Evolutionary conservation across 2,113 vertebrate species (phyloP).

Genomic region (Lathamus discolor): DNA sequence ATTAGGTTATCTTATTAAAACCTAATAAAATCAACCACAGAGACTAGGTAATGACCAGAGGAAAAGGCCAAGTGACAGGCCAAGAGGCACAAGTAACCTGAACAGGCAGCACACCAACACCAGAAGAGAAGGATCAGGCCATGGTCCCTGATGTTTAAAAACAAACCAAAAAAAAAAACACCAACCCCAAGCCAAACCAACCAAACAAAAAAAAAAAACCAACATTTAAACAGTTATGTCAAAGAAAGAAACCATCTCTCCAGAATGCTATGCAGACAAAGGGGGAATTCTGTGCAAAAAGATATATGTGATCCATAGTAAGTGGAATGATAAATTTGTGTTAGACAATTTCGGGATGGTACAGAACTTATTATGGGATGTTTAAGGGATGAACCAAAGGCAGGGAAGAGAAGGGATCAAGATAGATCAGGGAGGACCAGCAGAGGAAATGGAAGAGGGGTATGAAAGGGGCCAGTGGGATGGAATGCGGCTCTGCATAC

Average conservation of each 20-base stretch:
- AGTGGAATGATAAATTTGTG: neutral
- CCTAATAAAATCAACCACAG: neutral
- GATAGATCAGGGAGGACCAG: neutral
- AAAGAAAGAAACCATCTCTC: neutral
- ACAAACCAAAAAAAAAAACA: neutral
- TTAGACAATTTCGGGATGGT: neutral
- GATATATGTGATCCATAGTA: neutral
- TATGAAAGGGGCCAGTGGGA: neutral
- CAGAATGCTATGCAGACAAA: neutral
- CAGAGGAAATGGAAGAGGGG: neutral
- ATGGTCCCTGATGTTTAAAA: neutral
- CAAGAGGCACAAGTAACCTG: neutral
- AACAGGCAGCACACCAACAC: neutral
- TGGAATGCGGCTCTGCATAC: neutral
- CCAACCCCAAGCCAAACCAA: neutral
- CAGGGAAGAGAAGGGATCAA: neutral
- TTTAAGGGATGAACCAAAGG: neutral
- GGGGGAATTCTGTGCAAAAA: neutral
- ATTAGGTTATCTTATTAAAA: neutral
- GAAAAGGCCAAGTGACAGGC: neutral
- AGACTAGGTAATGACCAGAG: neutral
- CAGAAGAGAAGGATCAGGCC: neutral
- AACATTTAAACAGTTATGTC: neutral
- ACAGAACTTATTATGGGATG: neutral
- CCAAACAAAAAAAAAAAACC: too few species aligned